A percentile compares a stretch with the other conserved stretches of the same genome.
These are phyloP conservation scores for Myopa tessellatipennis DNA, from an alignment of 2,888 invertebrate genomes.

Conservation along the genomic window DNA sequence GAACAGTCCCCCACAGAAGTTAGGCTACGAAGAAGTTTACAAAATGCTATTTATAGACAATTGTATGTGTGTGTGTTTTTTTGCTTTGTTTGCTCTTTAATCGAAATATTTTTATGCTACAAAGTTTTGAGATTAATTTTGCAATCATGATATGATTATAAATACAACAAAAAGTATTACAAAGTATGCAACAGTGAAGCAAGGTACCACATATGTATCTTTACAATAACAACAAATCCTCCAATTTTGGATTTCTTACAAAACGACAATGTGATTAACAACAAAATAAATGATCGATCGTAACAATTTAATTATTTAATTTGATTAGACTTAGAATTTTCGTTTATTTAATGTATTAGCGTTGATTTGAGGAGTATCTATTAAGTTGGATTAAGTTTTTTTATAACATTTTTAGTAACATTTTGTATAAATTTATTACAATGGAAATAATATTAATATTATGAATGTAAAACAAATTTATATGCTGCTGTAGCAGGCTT, in stretches of 20 bases:
- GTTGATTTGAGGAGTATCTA: not conserved
- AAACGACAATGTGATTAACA: constrained; percentile 7
- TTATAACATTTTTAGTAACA: not conserved
- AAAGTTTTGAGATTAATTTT: constrained; percentile 21
- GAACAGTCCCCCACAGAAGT: too few species aligned
- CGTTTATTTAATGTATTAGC: not conserved
- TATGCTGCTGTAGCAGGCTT: not conserved
- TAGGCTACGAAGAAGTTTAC: too few species aligned
- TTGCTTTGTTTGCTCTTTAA: not conserved
- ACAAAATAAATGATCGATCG: constrained; percentile 5
- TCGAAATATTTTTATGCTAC: constrained; percentile 1
- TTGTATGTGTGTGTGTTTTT: not conserved
- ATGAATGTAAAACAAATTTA: constrained; percentile 7
- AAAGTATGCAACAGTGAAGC: not conserved
- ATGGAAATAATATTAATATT: constrained; percentile 3
- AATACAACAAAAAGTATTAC: constrained; percentile 8
- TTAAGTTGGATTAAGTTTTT: not conserved
- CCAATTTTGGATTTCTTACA: constrained; percentile 5
- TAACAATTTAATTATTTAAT: not conserved
- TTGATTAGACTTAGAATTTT: not conserved
- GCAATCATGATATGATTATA: constrained; percentile 29
- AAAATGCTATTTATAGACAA: too few species aligned
- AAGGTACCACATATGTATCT: not conserved
- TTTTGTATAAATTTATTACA: not conserved
- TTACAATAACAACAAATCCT: constrained; percentile 1